Base-by-base conservation (phyloP, 2,888 invertebrate genomes). In the Melanophora roralis region DNA sequence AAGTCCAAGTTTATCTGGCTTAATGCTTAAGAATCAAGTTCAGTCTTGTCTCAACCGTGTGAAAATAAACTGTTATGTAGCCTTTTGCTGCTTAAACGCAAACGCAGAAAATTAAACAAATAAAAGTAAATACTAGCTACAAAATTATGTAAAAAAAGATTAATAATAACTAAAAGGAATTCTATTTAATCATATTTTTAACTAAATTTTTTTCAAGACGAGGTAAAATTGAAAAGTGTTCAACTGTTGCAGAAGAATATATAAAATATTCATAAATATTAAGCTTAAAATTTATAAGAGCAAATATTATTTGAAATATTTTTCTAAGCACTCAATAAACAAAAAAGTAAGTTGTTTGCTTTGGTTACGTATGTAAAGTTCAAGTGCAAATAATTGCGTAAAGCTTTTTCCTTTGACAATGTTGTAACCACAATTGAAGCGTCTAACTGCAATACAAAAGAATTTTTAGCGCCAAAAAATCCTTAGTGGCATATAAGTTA, bases 1-100 rank as follows among this genome's bases (percentile, higher is more conserved):
- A 78, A 81, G 81, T 81, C 81, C 78, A 81, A 78, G 81, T 78
- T 74, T 69, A 77, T 68, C 65, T 74, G 55, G 47, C 38, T 67
- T 45, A 40, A 60, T 57, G 57, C 62, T 68, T 3, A 78, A 81
- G 74, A 81, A 81, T 81, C 74, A 78, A 78, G 74, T 81, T 81
- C 62, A 81, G 81, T 81, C 78, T 74, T 67, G 67, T 53, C 65
- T 60, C 73, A 69, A 74, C 60, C 49, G 60, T 78, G 51, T 65
- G 45, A 51, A 76, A 57, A 69, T 27, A 49, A 53, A 38, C 64
- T 76, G 27, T 11, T 55, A 19, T 23, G 19, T 69, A 12, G n/a
- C n/a, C n/a, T n/a, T n/a, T 27, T 5, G 6, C 27, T 27, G 21
- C 34, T 47, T 21, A 45, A 71, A 14, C 43, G 67, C 45, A 60